Evolutionary conservation across 64 coral and sea anemone genomes (phyloP), one percentile per base, ranked within the genome.

Genomic region (Orbicella faveolata): DNA sequence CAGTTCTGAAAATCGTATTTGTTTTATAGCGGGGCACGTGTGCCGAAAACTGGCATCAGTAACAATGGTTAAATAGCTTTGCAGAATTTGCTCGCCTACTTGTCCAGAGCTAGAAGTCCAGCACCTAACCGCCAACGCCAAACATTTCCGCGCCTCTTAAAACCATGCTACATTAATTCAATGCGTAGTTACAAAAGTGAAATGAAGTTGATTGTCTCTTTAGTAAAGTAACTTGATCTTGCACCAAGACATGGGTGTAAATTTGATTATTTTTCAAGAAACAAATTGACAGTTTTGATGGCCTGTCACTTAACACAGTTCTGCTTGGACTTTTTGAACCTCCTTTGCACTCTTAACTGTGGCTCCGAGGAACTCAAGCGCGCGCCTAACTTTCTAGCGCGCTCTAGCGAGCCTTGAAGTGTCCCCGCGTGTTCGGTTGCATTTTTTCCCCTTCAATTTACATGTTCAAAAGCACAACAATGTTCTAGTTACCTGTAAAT

Each of bases 401-500:
- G 30, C 30, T 70, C 21, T 70, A 26, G 21, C 59, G 64, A 63
- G 80, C 30, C 8, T 53, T 66, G 67, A 57, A 52, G n/a, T 55
- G 78, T 81, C 69, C 57, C 61, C 57, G 63, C 20, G 30, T 36
- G 37, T 80, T 53, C 2, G 30, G 1, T 51, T 16, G 15, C 52
- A n/a, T 18, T 23, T 17, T 13, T 52, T 72, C 37, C 13, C 20
- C 64, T 76, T 53, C 55, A 59, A 10, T 16, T 25, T 30, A 51
- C 74, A 54, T 78, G 63, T 83, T 85, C 44, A 77, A 94, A 69
- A 67, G 65, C 16, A 85, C 63, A 78, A 89, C 64, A 84, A 18
- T 34, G 16, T 20, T 34, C 15, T n/a, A 85, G 35, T 39, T 96
- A 96, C 95, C 88, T 96, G 95, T 55, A 96, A 80, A 61, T 88